phyloP scores from a whole-genome alignment of 2,888 invertebrate genomes.

The Stomorhina lunata region DNA sequence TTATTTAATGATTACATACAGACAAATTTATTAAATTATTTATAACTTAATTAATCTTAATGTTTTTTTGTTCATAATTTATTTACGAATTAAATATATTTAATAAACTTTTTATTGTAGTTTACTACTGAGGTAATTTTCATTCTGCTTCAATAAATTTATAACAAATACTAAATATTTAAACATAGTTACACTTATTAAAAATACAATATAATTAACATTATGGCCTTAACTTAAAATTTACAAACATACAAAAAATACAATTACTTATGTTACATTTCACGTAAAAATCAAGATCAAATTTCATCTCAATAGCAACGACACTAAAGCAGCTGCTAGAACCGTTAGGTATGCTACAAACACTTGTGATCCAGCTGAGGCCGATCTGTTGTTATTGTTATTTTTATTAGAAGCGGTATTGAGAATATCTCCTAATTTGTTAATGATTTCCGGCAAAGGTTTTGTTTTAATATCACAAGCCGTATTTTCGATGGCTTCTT shows the following conservation, averaged over 20 bases:
- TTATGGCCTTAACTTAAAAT: conserved; percentile 23
- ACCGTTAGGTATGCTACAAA: neutral
- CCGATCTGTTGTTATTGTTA: conserved; percentile 22
- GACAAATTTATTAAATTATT: neutral
- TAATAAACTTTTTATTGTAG: conserved; percentile 25
- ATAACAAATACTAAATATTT: conserved; percentile 36
- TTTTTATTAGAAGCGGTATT: conserved; percentile 75
- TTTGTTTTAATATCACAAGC: conserved; percentile 84
- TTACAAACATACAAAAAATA: neutral
- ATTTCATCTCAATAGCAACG: neutral
- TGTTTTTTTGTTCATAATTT: neutral
- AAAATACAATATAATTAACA: conserved; percentile 13
- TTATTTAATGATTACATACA: neutral
- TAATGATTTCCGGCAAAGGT: conserved; percentile 82
- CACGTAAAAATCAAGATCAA: neutral
- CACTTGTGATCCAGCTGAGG: conserved; percentile 1
- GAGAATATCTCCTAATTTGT: conserved; percentile 81
- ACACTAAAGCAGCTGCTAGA: neutral
- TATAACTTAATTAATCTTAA: neutral
- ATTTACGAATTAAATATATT: conserved; percentile 22
- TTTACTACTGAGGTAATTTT: conserved; percentile 40
- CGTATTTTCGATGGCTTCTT: conserved; percentile 86
- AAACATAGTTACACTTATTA: conserved; percentile 16
- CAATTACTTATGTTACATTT: neutral
- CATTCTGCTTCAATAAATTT: neutral